Evolutionary conservation across 2,113 vertebrate species (phyloP).

Genomic region (Phylloscopus trochilus): DNA sequence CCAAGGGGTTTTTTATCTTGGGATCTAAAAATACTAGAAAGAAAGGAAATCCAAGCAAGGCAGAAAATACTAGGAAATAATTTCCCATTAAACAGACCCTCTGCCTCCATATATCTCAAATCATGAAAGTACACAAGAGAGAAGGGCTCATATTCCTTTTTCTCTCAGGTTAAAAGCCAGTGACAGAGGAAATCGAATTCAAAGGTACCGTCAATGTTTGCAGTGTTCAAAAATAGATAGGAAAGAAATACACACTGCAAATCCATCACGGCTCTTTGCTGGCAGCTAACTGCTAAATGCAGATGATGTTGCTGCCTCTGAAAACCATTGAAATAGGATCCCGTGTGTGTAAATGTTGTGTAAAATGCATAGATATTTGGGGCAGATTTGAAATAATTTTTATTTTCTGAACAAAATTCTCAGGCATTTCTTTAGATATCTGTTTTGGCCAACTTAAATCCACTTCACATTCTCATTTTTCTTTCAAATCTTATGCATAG

Average conservation of each 20-base stretch:
- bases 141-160: conserved; percentile 20
- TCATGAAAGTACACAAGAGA: conserved; percentile 2
- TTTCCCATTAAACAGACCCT: conserved; percentile 50
- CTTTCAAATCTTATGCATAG: not conserved
- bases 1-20: conserved; percentile 38
- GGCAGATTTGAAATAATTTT: not conserved
- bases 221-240: not conserved
- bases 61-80: conserved; percentile 65
- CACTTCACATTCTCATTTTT: not conserved
- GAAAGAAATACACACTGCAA: not conserved
- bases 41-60: conserved; percentile 67
- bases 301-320: not conserved
- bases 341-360: not conserved
- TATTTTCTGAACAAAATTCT: not conserved
- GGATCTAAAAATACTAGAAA: conserved; percentile 75
- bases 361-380: not conserved
- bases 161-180: conserved; percentile 51
- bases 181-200: conserved; percentile 47
- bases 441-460: not conserved
- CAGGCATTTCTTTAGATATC: not conserved
- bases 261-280: not conserved
- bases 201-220: conserved; percentile 11
- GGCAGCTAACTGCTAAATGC: not conserved
- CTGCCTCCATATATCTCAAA: conserved; percentile 1
- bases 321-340: not conserved